These are phyloP conservation scores for Teleogryllus oceanicus DNA, from an alignment of 2,888 invertebrate species.

Conservation along the genomic window DNA sequence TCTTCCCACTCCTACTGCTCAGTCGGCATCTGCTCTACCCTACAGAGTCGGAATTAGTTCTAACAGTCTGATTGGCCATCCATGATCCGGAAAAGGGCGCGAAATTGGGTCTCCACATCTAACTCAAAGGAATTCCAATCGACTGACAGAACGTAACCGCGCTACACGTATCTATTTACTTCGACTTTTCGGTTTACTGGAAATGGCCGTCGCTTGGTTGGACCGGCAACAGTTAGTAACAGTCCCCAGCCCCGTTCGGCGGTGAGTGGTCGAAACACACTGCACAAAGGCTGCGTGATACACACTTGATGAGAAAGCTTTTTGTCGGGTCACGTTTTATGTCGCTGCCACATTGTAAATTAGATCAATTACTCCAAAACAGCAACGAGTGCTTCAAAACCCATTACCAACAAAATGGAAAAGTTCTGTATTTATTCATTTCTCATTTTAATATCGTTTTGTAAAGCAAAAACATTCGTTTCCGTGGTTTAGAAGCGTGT, in stretches of 20 bases:
- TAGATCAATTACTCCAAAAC: conserved; percentile 1
- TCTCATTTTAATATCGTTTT: neutral
- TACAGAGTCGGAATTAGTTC: no score
- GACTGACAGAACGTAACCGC: neutral
- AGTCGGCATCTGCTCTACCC: no score
- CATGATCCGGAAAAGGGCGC: no score
- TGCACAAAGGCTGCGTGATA: neutral
- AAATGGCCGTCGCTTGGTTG: neutral
- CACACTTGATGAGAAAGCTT: conserved; percentile 7
- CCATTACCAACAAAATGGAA: neutral
- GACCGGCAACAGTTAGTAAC: neutral
- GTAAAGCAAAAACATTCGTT: neutral
- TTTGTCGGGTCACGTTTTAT: neutral
- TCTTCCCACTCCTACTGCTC: no score
- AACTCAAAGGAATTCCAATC: conserved; percentile 7
- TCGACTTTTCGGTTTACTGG: neutral
- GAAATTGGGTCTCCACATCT: no score
- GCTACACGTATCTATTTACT: neutral
- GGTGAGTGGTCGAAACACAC: neutral
- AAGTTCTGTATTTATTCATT: conserved; percentile 18
- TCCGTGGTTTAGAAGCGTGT: no score
- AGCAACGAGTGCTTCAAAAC: neutral
- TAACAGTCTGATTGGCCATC: no score
- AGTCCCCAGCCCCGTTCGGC: no score
- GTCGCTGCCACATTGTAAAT: neutral